phyloP scores from a whole-genome alignment of 2,888 invertebrate genomes.

The Eristalis arbustorum region DNA sequence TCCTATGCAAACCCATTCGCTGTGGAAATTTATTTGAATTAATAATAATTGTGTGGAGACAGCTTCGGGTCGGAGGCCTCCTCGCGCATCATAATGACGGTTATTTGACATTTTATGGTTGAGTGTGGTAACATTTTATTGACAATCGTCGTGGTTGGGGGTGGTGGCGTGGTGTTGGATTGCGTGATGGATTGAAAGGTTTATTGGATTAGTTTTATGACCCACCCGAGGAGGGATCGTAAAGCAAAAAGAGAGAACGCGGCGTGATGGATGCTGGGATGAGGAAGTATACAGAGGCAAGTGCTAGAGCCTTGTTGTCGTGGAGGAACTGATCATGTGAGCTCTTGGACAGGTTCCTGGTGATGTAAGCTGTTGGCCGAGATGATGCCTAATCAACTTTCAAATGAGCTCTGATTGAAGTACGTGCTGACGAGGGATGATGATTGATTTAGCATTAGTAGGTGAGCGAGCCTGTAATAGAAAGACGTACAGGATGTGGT shows the following conservation, averaged over 20 bases:
- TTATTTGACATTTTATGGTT: slow-evolving; percentile 60
- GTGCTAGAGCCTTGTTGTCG: not conserved
- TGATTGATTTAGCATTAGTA: not conserved
- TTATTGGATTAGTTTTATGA: slow-evolving; percentile 63
- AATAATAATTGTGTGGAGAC: slow-evolving; percentile 55
- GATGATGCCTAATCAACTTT: not conserved
- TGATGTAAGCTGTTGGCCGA: not conserved
- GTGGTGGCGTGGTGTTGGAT: not conserved
- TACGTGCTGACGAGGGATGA: not conserved
- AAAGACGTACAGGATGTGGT: too few relatives aligned
- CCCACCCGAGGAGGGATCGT: slow-evolving; percentile 38
- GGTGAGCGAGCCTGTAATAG: not conserved
- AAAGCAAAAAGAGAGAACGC: not conserved
- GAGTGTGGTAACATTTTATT: slow-evolving; percentile 60
- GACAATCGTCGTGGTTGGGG: slow-evolving; percentile 8
- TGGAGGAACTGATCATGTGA: not conserved
- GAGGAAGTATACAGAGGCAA: not conserved
- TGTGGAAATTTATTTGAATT: slow-evolving; percentile 66
- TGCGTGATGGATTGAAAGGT: slow-evolving; percentile 48
- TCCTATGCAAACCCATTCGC: slow-evolving; percentile 46
- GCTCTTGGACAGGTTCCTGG: not conserved
- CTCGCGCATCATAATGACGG: slow-evolving; percentile 30
- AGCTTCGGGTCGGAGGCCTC: not conserved
- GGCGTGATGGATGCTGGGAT: not conserved
- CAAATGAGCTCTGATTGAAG: not conserved